Base-by-base conservation (phyloP, 2,113 vertebrate genomes). In the Sander lucioperca region DNA sequence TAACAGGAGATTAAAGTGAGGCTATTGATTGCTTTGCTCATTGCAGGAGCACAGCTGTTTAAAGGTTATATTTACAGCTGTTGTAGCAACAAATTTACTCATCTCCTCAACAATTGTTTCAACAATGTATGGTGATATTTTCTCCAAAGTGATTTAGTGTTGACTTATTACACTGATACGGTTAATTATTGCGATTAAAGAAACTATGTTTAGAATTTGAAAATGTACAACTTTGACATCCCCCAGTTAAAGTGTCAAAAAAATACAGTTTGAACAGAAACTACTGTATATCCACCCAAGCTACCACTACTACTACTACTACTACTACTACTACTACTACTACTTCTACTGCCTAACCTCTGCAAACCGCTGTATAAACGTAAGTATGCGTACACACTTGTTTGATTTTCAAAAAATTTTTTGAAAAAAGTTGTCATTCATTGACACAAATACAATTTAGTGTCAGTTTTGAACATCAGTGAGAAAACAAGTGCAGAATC, bases 401-500 rank as follows among this genome's bases (percentile, higher is more conserved):
- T n/a, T n/a, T n/a, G n/a, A n/a, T n/a, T n/a, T n/a, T n/a, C n/a
- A n/a, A n/a, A n/a, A n/a, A n/a, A n/a, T n/a, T n/a, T n/a, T n/a
- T n/a, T n/a, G n/a, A n/a, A n/a, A n/a, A n/a, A n/a, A n/a, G n/a
- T n/a, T n/a, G n/a, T n/a, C n/a, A 68, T 30, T 9, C 21, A 33
- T 68, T 13, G 5, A 68, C 47, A 51, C 47, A 51, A 30, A 18
- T 15, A 48, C 18, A 30, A 30, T 51, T 6, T 33, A 14, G 66
- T 53, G 48, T 69, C 48, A n/a, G 25, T 50, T 47, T 47, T 50
- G 15, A 18, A 48, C 15, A 27, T 4, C 23, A 11, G 16, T 68
- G 27, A 51, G 47, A 25, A 67, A 67, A 67, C 65, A 50, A 39
- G 39, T 65, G 63, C 39, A 39, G 61, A 19, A 63, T 43, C 61